A percentile compares a stretch with the other conserved stretches of the same genome.
Evolutionary conservation across 1,140 invertebrate species (phyloP).

Genomic region (Brachionus calyciflorus): DNA sequence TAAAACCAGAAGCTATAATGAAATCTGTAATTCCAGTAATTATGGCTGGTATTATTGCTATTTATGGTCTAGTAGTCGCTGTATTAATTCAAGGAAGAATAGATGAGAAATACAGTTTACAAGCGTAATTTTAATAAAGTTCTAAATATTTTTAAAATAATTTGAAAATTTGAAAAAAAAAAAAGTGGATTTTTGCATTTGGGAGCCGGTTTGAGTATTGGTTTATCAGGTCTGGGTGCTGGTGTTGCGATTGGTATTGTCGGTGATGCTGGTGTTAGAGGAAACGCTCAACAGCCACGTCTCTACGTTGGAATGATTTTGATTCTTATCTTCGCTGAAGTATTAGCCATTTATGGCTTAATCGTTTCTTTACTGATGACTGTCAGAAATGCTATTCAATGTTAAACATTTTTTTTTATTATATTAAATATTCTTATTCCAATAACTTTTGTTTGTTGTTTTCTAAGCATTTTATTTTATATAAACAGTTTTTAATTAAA

Average conservation of each 20-base stretch:
- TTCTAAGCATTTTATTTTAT: not conserved
- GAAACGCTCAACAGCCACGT: conserved; percentile 94
- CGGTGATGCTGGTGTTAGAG: conserved; percentile 94
- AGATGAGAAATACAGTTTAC: conserved; percentile 70
- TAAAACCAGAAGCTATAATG: conserved; percentile 99
- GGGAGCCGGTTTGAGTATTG: conserved; percentile 92
- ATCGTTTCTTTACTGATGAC: conserved; percentile 98
- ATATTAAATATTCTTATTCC: not conserved
- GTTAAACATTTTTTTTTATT: not conserved
- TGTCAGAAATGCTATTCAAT: conserved; percentile 67
- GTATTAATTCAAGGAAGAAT: conserved; percentile 89
- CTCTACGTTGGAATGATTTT: conserved; percentile 97
- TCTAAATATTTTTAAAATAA: conserved; percentile 19
- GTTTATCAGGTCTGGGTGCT: conserved; percentile 92
- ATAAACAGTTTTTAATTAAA: too few species aligned
- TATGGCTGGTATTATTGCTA: conserved; percentile 99
- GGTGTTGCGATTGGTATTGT: conserved; percentile 98
- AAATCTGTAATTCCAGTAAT: conserved; percentile 99
- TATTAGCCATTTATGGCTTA: conserved; percentile 97
- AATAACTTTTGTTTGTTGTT: not conserved
- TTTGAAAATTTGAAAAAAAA: conserved; percentile 54
- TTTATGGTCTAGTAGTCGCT: conserved; percentile 97
- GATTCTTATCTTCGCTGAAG: conserved; percentile 99
- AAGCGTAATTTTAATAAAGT: conserved; percentile 68
- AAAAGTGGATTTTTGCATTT: conserved; percentile 89